phyloP scores from a whole-genome alignment of 2,797 vertebrate species.

The Pteropus rufus region DNA sequence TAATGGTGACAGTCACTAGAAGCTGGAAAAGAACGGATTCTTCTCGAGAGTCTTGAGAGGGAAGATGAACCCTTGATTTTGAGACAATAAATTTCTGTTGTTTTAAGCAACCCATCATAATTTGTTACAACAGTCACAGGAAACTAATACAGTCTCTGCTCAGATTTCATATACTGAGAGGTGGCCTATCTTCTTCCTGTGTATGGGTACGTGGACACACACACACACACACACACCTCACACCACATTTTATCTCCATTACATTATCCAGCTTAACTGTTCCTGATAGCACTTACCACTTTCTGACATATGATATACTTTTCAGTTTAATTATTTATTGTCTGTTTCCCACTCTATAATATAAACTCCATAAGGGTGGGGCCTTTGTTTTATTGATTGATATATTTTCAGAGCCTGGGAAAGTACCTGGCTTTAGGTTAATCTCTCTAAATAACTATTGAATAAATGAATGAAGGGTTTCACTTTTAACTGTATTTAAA shows the following conservation, averaged over 20 bases:
- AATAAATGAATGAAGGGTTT: constrained; percentile 18
- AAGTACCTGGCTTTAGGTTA: neutral
- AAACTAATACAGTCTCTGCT: neutral
- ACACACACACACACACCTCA: no score
- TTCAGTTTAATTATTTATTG: neutral
- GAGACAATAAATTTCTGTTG: neutral
- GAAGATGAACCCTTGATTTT: neutral
- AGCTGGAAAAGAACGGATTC: neutral
- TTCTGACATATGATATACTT: neutral
- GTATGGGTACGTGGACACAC: no score
- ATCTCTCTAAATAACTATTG: constrained; percentile 15
- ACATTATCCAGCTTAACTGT: neutral
- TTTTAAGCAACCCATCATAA: neutral
- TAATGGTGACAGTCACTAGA: neutral
- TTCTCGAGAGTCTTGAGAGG: neutral
- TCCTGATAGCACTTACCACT: neutral
- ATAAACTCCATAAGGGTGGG: neutral
- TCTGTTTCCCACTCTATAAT: neutral
- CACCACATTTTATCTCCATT: neutral
- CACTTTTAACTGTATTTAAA: neutral
- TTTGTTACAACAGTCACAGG: neutral
- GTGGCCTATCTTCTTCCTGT: neutral
- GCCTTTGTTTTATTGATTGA: neutral
- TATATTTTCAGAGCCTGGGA: neutral
- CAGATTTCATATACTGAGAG: neutral